Evolutionary conservation across 2,113 vertebrate genomes (phyloP).

Genomic region (Phaethornis superciliosus): DNA sequence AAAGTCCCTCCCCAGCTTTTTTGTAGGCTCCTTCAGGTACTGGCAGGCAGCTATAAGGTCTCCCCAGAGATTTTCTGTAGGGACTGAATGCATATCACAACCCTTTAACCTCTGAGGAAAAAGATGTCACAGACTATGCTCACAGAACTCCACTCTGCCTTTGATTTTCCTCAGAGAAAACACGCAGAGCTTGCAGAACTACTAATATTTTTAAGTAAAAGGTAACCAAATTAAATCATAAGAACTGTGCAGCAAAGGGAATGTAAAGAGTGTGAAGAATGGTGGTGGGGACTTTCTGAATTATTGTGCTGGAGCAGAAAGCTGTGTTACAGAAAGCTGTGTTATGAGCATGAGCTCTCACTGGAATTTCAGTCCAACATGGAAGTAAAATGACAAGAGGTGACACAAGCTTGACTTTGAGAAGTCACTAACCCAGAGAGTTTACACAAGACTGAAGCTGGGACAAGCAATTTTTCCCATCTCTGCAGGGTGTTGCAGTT

Average conservation of each 20-base stretch:
- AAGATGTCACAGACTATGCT: neutral
- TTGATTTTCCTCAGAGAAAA: neutral
- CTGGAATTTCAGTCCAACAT: neutral
- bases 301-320: neutral
- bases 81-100: rapidly evolving
- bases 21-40: too few species aligned
- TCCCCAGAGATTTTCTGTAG: neutral
- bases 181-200: neutral
- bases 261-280: neutral
- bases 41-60: too few species aligned
- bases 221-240: neutral
- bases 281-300: neutral
- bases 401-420: neutral
- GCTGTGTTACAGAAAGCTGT: rapidly evolving
- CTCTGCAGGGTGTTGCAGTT: neutral
- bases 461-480: neutral
- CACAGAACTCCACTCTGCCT: neutral
- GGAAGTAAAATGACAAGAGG: neutral
- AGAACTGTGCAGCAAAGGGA: neutral
- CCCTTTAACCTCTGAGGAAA: neutral
- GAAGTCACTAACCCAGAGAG: neutral
- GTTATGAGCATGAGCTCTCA: neutral
- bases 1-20: too few species aligned
- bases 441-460: neutral
- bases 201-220: neutral